Evolutionary conservation across 92 coral and sea anemone species (phyloP).

Genomic region (Porites rus): DNA sequence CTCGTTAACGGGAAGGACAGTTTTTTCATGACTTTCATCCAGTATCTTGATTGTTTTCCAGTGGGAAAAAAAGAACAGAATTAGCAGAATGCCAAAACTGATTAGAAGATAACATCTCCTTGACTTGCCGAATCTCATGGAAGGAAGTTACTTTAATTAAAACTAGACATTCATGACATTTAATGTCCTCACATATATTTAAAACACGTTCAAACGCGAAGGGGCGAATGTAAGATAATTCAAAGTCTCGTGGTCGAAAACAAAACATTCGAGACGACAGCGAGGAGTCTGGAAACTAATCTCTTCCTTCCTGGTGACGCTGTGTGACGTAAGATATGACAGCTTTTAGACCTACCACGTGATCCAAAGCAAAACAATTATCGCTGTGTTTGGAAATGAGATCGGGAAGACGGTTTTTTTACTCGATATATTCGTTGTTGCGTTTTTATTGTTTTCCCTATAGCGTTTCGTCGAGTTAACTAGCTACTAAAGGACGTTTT

Average conservation of each 20-base stretch:
- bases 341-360: constrained; percentile 16
- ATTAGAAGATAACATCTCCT: constrained; percentile 15
- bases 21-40: neutral
- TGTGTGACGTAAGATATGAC: constrained; percentile 34
- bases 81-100: constrained; percentile 31
- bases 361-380: constrained; percentile 33
- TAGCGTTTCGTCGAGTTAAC: neutral
- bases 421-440: neutral
- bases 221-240: neutral
- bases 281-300: neutral
- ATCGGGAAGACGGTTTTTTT: constrained; percentile 20
- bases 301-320: neutral
- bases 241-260: neutral
- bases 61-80: constrained; percentile 30
- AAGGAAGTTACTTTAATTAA: neutral
- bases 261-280: neutral
- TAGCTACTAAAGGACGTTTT: neutral
- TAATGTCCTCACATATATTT: neutral
- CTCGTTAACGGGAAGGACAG: neutral
- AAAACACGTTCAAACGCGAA: neutral
- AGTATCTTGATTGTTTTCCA: constrained; percentile 46
- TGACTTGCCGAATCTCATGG: constrained; percentile 29
- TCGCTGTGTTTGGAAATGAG: neutral
- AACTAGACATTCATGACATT: neutral
- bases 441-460: neutral